Evolutionary conservation across 2,888 invertebrate genomes (phyloP).

Genomic region (Gonocerus acuteangulatus): DNA sequence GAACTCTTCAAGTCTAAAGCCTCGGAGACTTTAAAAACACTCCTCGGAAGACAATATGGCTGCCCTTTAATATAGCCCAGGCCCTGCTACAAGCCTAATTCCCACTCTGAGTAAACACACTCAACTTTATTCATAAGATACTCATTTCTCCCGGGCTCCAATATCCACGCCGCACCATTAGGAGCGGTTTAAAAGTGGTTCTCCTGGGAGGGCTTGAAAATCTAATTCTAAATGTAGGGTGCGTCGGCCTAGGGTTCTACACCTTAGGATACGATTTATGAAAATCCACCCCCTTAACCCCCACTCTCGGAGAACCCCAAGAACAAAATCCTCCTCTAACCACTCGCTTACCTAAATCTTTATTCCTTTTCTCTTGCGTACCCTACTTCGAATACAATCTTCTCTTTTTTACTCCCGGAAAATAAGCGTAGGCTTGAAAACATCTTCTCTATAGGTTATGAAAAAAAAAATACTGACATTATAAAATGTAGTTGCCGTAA

Average conservation of each 20-base stretch:
- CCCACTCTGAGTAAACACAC: conserved; percentile 27
- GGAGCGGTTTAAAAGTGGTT: background rate
- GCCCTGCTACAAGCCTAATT: conserved; percentile 27
- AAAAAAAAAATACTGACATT: no score
- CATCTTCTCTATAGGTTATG: no score
- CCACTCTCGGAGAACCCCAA: no score
- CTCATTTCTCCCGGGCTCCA: conserved; percentile 27
- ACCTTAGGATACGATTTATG: conserved; percentile 25
- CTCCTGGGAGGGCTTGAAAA: background rate
- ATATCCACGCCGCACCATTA: conserved; percentile 21
- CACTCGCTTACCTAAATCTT: conserved; percentile 22
- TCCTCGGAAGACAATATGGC: conserved; percentile 23
- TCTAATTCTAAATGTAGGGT: conserved; percentile 18
- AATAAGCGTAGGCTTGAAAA: no score
- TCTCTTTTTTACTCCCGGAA: no score
- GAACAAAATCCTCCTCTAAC: conserved; percentile 22
- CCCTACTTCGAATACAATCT: background rate
- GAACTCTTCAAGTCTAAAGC: conserved; percentile 13
- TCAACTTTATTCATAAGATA: conserved; percentile 31
- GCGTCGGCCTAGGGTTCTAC: conserved; percentile 10
- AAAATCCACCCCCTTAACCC: conserved; percentile 9
- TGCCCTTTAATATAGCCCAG: conserved; percentile 23
- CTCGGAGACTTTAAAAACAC: conserved; percentile 12
- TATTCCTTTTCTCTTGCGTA: conserved; percentile 4
- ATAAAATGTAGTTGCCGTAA: no score